phyloP scores from a whole-genome alignment of 2,113 vertebrate species.

The Pandion haliaetus region DNA sequence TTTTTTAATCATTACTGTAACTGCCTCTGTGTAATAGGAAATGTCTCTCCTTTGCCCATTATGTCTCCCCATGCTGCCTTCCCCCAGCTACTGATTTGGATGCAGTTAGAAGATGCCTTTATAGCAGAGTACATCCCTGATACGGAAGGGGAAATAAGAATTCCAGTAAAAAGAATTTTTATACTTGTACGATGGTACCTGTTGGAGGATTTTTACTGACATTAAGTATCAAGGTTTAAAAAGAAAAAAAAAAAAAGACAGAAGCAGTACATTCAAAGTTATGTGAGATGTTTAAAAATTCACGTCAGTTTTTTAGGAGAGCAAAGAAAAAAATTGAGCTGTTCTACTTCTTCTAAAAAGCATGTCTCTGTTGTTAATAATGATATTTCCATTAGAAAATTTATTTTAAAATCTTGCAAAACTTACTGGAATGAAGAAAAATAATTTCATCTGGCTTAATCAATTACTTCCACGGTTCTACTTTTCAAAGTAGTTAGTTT shows the following conservation, averaged over 20 bases:
- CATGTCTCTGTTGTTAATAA: not conserved
- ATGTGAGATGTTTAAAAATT: not conserved
- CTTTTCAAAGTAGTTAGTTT: not conserved
- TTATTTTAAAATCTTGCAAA: not conserved
- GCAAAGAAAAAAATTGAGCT: not conserved
- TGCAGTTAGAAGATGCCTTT: not conserved
- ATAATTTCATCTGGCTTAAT: not conserved
- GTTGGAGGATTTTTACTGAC: not conserved
- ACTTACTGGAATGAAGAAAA: not conserved
- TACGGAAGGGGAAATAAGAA: not conserved
- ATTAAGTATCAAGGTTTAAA: not conserved
- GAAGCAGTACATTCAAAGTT: not conserved
- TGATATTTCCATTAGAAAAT: not conserved
- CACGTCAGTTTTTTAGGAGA: not conserved
- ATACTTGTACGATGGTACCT: not conserved
- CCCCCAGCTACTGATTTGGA: not conserved
- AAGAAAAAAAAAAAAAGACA: no score
- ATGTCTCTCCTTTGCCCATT: not conserved
- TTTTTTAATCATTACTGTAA: not conserved
- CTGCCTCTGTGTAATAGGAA: not conserved
- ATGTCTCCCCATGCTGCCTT: not conserved
- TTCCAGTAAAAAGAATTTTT: not conserved
- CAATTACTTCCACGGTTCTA: not conserved
- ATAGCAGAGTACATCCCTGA: not conserved
- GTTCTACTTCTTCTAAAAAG: not conserved